A percentile compares a stretch with the other conserved stretches of the same genome.
Evolutionary conservation across 2,797 vertebrate genomes (phyloP).

Genomic region (Lerista edwardsae): DNA sequence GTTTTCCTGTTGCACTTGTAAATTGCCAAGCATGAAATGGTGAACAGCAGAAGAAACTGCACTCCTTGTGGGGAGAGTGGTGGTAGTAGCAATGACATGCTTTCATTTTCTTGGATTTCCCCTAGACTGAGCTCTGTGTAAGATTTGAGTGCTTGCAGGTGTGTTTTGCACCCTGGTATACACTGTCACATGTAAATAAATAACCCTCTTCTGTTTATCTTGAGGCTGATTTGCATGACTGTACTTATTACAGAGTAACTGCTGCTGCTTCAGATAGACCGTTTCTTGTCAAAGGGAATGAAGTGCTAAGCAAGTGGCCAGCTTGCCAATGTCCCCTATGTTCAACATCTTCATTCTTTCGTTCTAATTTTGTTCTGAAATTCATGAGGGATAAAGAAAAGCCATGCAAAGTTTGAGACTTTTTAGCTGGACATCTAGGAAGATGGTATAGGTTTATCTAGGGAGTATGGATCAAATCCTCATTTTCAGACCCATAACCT

Average conservation of each 20-base stretch:
- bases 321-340: no score
- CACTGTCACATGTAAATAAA: neutral
- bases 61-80: slow-evolving; percentile 4
- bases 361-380: neutral
- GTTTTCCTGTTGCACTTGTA: slow-evolving; percentile 66
- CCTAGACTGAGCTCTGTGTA: slow-evolving; percentile 23
- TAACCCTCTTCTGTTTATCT: neutral
- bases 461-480: neutral
- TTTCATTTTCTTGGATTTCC: no score
- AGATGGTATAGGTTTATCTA: neutral
- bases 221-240: neutral
- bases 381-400: no score
- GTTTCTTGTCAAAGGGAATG: neutral
- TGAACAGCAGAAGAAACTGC: slow-evolving; percentile 54
- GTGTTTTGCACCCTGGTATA: neutral
- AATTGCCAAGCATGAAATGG: slow-evolving; percentile 45
- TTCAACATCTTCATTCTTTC: neutral
- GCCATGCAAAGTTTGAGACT: neutral
- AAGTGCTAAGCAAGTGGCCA: neutral
- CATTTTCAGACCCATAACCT: neutral
- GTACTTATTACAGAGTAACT: neutral
- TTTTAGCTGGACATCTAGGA: neutral
- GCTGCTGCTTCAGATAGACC: neutral
- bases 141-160: neutral
- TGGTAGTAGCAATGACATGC: neutral